phyloP scores from a whole-genome alignment of 2,888 invertebrate genomes.

The Thyatira batis region DNA sequence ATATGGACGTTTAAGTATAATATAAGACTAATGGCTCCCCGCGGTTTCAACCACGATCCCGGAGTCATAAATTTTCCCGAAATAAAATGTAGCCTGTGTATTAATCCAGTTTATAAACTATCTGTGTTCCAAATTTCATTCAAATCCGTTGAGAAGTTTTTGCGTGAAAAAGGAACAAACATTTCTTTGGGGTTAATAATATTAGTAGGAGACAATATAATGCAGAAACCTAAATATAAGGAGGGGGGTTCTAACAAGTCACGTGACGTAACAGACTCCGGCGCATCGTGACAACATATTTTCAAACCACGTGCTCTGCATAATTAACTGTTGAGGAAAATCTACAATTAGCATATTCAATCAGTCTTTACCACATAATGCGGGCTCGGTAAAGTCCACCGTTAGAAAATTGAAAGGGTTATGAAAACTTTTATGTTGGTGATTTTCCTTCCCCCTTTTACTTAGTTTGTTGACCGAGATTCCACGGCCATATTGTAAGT shows the following conservation, averaged over 20 bases:
- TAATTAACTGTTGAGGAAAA: conserved; percentile 31
- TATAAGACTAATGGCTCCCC: no score
- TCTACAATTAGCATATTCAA: conserved; percentile 30
- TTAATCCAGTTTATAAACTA: no score
- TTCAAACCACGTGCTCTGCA: conserved; percentile 1
- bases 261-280: not conserved
- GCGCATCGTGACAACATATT: not conserved
- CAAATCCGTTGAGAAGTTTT: no score
- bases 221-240: no score
- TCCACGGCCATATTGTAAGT: not conserved
- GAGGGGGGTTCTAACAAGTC: not conserved
- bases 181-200: no score
- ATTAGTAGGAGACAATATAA: no score
- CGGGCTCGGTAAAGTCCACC: conserved; percentile 21
- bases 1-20: no score
- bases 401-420: not conserved
- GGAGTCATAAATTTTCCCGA: no score
- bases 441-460: not conserved
- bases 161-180: no score
- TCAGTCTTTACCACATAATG: conserved; percentile 25
- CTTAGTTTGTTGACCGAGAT: not conserved
- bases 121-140: no score
- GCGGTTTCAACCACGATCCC: no score
- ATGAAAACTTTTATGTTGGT: not conserved
- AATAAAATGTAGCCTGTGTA: no score